Conservation (phyloP, 2,797 vertebrate genomes). For the Phoeniculus purpureus region DNA sequence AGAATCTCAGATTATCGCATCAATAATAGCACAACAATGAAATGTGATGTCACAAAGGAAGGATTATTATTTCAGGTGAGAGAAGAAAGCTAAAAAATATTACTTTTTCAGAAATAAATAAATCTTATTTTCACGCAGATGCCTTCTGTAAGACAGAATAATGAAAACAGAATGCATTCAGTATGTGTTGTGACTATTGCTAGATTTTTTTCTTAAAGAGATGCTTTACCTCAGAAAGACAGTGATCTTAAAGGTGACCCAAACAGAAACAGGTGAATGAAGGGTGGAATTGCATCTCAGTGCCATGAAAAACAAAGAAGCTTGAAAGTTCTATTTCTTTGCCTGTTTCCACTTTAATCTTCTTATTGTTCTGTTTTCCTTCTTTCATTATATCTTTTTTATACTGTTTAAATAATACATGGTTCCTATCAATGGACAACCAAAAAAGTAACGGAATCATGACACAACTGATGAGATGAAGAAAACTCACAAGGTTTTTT, state of each 20-base stretch:
- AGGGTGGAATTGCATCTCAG: not conserved
- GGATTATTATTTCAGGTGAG: constrained; percentile 12
- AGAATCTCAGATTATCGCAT: constrained; percentile 7
- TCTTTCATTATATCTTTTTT: not conserved
- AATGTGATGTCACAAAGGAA: constrained; percentile 24
- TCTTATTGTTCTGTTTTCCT: not conserved
- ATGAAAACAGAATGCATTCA: not conserved
- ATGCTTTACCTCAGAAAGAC: not conserved
- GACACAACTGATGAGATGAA: not conserved
- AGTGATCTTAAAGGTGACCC: not conserved
- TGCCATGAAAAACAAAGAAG: not conserved
- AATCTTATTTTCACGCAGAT: not conserved
- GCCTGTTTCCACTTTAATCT: not conserved
- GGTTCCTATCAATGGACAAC: not conserved
- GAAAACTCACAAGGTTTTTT: not conserved
- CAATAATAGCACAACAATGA: not conserved
- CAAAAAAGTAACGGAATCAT: not conserved
- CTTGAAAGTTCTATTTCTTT: not conserved
- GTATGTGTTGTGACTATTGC: not conserved
- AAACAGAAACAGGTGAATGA: not conserved
- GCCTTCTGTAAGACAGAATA: not conserved
- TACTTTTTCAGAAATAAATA: constrained; percentile 48
- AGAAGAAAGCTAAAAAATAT: not conserved
- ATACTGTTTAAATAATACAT: not conserved
- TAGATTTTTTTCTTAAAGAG: not conserved